Evolutionary conservation across 2,797 vertebrate genomes (phyloP).

Genomic region (Poecilia picta): DNA sequence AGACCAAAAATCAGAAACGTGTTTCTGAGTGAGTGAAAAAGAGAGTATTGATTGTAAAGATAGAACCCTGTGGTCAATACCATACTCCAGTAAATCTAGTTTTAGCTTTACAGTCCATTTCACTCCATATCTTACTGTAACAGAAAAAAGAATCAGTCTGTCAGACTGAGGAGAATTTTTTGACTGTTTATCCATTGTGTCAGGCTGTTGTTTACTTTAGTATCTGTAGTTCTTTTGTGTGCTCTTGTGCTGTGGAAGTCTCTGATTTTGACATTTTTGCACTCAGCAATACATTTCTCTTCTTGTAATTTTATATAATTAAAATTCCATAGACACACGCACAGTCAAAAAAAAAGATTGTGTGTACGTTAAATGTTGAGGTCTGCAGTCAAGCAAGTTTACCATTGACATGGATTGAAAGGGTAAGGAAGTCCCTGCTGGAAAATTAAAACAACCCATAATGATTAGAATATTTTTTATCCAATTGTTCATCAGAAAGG

Average conservation of each 20-base stretch:
- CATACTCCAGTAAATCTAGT: slow-evolving; percentile 21
- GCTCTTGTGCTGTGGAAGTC: background rate
- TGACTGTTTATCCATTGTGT: slow-evolving; percentile 14
- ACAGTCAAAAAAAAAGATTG: background rate
- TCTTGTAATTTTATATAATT: background rate
- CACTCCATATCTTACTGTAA: slow-evolving; percentile 27
- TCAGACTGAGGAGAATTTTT: background rate
- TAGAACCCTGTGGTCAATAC: slow-evolving; percentile 35
- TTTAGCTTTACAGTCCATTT: slow-evolving; percentile 18
- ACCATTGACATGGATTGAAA: background rate
- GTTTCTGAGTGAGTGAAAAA: slow-evolving; percentile 27
- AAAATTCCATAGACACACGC: background rate
- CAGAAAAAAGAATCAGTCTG: slow-evolving; percentile 21
- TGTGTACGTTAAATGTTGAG: background rate
- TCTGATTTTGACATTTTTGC: background rate
- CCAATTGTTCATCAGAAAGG: background rate
- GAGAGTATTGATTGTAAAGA: slow-evolving; percentile 15
- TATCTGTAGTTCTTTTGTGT: slow-evolving; percentile 1
- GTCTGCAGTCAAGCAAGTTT: background rate
- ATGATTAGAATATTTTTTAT: background rate
- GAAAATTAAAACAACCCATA: background rate
- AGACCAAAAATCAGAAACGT: slow-evolving; percentile 24
- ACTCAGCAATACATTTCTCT: background rate
- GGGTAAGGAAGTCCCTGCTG: background rate
- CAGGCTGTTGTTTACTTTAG: slow-evolving; percentile 19